A percentile compares a stretch with the other conserved stretches of the same genome.
Conservation (phyloP, 1,140 invertebrate species). For the Ceratitis capitata region DNA sequence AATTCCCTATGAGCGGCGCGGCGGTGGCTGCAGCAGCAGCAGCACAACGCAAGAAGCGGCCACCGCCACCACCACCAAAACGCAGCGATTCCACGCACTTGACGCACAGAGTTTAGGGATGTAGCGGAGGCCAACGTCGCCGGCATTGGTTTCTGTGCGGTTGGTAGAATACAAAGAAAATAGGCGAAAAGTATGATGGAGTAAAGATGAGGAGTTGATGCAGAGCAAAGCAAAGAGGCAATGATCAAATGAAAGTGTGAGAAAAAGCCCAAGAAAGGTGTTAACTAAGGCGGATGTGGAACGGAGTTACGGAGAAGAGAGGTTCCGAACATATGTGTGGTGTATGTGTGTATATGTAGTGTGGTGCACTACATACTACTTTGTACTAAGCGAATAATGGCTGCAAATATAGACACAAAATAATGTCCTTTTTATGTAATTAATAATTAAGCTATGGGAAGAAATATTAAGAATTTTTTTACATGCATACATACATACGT, state of each 20-base stretch:
- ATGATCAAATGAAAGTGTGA: not conserved
- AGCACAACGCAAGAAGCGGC: slow-evolving; percentile 68
- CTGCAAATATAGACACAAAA: not conserved
- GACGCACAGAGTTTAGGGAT: slow-evolving; percentile 63
- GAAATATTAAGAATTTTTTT: slow-evolving; percentile 32
- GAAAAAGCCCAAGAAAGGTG: not conserved
- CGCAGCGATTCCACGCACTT: slow-evolving; percentile 81
- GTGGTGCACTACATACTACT: too few relatives aligned
- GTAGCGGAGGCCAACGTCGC: slow-evolving; percentile 19
- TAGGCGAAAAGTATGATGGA: too few relatives aligned
- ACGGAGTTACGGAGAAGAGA: not conserved
- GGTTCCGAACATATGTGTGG: not conserved
- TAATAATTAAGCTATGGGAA: not conserved
- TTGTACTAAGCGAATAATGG: not conserved
- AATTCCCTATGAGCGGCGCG: slow-evolving; percentile 40
- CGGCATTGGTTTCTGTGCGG: slow-evolving; percentile 27
- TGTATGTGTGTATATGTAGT: not conserved
- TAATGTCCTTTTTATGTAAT: slow-evolving; percentile 22
- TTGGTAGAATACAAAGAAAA: not conserved
- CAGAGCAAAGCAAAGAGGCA: not conserved
- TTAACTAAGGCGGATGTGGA: not conserved
- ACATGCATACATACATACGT: too few relatives aligned
- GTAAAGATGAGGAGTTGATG: not conserved
- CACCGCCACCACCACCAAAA: slow-evolving; percentile 82
- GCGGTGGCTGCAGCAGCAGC: slow-evolving; percentile 42